Conservation (phyloP, 1,140 invertebrate genomes). For the Anthonomus grandis region DNA sequence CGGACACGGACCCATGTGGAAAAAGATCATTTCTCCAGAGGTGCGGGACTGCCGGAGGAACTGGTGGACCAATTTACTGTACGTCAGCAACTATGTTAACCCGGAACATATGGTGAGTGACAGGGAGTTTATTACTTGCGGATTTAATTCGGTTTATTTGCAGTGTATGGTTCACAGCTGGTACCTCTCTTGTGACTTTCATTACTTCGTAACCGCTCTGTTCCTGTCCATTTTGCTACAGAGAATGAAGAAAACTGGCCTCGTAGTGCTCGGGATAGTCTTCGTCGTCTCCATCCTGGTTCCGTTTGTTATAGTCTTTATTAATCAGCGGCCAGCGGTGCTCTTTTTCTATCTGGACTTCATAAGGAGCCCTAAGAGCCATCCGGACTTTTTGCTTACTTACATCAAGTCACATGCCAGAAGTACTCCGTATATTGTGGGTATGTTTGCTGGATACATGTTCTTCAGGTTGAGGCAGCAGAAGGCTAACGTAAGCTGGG, state of each 20-base stretch:
- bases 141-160: conserved; percentile 19
- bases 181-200: conserved; percentile 76
- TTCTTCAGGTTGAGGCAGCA: conserved; percentile 45
- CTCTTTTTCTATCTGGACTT: conserved; percentile 55
- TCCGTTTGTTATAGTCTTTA: conserved; percentile 51
- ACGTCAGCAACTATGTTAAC: conserved; percentile 58
- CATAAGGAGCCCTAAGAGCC: conserved; percentile 48
- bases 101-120: conserved; percentile 43
- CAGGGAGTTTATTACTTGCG: neutral
- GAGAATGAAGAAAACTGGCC: conserved; percentile 38
- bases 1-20: conserved; percentile 42
- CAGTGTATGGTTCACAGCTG: conserved; percentile 70
- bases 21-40: conserved; percentile 36
- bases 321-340: conserved; percentile 48
- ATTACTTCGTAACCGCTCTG: conserved; percentile 64
- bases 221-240: conserved; percentile 55
- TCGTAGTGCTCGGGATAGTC: conserved; percentile 18
- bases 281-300: conserved; percentile 31
- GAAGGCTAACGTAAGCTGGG: conserved; percentile 23
- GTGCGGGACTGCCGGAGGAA: conserved; percentile 41
- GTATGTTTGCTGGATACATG: conserved; percentile 53
- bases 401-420: conserved; percentile 57
- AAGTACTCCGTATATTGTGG: conserved; percentile 53
- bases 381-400: conserved; percentile 50
- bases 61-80: conserved; percentile 55